phyloP scores from a whole-genome alignment of 64 coral and sea anemone species.

The Dendrophyllia cribrosa region DNA sequence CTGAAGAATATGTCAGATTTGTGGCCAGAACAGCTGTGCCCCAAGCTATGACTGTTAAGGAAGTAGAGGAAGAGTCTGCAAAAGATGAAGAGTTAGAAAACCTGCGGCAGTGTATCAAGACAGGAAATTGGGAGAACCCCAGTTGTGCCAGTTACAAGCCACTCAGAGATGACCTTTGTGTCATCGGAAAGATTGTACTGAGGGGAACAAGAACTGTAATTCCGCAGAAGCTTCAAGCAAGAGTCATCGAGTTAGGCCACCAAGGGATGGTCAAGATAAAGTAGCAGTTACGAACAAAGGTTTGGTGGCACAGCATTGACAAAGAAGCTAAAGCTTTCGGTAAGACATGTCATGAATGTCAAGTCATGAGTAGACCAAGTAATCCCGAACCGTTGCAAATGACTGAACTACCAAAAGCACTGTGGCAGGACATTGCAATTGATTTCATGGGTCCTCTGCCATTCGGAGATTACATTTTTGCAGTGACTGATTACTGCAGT shows the following conservation, averaged over 20 bases:
- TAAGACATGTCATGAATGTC: neutral
- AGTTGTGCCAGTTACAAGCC: neutral
- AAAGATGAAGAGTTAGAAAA: neutral
- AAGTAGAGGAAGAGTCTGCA: slow-evolving; percentile 30
- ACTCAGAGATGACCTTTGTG: slow-evolving; percentile 26
- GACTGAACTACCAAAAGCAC: slow-evolving; percentile 5
- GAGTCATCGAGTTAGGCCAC: neutral
- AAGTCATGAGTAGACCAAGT: neutral
- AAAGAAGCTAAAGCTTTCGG: neutral
- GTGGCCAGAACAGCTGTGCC: neutral
- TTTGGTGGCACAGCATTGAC: neutral
- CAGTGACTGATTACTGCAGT: slow-evolving; percentile 36
- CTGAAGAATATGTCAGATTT: slow-evolving; percentile 7
- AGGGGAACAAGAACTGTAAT: slow-evolving; percentile 11
- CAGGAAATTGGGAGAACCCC: slow-evolving; percentile 17
- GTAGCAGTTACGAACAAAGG: neutral
- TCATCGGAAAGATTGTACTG: slow-evolving; percentile 32
- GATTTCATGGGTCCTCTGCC: slow-evolving; percentile 21
- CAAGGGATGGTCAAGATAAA: slow-evolving; percentile 18
- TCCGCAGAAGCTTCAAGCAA: neutral
- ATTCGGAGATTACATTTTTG: slow-evolving; percentile 30
- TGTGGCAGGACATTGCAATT: neutral
- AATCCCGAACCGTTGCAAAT: slow-evolving; percentile 6
- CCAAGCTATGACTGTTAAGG: slow-evolving; percentile 9
- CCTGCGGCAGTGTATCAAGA: slow-evolving; percentile 32